Evolutionary conservation across 2,113 vertebrate species (phyloP).

Genomic region (Hippopotamus amphibius): DNA sequence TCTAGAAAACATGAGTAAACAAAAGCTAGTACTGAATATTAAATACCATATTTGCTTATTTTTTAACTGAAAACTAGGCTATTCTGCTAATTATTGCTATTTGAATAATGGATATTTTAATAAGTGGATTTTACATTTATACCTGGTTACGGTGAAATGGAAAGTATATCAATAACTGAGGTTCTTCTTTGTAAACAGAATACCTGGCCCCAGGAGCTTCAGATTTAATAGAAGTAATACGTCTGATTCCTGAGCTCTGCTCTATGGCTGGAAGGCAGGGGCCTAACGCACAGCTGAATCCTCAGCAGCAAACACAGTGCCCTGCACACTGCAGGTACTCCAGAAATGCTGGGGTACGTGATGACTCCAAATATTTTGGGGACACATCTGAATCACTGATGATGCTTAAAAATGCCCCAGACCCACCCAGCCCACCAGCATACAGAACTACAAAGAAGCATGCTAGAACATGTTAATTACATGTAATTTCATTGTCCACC

Average conservation of each 20-base stretch:
- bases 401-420: neutral
- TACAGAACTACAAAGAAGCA: neutral
- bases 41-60: neutral
- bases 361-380: neutral
- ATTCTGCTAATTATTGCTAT: neutral
- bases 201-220: too few relatives aligned
- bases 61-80: conserved; percentile 42
- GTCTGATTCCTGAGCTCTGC: neutral
- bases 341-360: neutral
- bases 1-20: neutral
- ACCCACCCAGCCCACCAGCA: neutral
- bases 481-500: neutral
- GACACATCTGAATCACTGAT: neutral
- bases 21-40: neutral
- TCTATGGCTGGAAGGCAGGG: neutral
- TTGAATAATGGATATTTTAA: neutral
- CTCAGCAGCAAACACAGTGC: neutral
- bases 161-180: neutral
- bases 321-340: neutral
- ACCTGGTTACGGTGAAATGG: neutral
- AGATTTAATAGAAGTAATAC: neutral
- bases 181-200: neutral
- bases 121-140: neutral
- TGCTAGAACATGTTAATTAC: too few relatives aligned
- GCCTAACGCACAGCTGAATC: neutral